Evolutionary conservation across 2,888 invertebrate species (phyloP).

Genomic region (Eupithecia abbreviata): DNA sequence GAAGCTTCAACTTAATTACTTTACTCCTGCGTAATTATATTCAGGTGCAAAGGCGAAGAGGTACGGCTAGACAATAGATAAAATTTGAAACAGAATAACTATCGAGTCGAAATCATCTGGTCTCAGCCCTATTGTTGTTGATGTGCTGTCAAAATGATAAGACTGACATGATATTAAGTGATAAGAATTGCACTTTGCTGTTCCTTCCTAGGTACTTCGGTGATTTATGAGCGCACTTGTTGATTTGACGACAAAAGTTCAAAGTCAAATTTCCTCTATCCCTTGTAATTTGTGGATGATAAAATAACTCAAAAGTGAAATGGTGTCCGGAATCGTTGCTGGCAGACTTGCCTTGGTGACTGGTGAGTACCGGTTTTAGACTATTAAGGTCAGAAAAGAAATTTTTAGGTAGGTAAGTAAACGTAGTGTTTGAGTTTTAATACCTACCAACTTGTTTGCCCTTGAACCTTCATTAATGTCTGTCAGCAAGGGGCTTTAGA

Average conservation of each 20-base stretch:
- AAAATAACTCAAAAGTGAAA: slow-evolving; percentile 47
- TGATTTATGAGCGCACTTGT: slow-evolving; percentile 1
- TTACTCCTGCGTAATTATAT: no score
- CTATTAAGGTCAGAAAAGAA: not conserved
- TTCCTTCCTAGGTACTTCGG: not conserved
- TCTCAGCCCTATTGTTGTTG: not conserved
- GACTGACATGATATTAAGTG: not conserved
- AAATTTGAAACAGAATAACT: not conserved
- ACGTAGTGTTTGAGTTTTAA: not conserved
- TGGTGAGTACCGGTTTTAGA: slow-evolving; percentile 54
- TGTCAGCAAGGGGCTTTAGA: not conserved
- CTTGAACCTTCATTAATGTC: not conserved
- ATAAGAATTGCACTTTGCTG: not conserved
- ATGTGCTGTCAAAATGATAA: not conserved
- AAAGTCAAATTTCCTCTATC: slow-evolving; percentile 55
- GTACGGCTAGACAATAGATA: not conserved
- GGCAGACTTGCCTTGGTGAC: slow-evolving; percentile 76
- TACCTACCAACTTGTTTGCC: not conserved
- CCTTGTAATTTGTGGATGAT: not conserved
- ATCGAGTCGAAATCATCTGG: not conserved
- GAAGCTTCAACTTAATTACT: not conserved
- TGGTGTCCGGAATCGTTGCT: slow-evolving; percentile 70
- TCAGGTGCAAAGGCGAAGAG: not conserved
- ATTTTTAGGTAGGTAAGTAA: not conserved
- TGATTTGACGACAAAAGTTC: slow-evolving; percentile 43